Base-by-base conservation (phyloP, 2,888 invertebrate species). In the Leptinotarsa rubiginosa region DNA sequence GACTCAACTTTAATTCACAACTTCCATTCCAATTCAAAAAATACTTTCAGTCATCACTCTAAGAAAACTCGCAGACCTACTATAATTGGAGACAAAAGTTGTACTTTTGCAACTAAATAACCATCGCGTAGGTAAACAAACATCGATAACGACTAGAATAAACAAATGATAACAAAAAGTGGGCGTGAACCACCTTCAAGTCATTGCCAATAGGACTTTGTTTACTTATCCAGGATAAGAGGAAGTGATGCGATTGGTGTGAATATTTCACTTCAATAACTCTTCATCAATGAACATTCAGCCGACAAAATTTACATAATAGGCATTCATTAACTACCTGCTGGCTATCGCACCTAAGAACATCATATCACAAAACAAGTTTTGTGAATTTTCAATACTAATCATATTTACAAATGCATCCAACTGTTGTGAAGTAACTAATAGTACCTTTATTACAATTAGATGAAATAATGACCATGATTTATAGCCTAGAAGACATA, bases 291-390 rank as follows among this genome's bases (percentile, higher is more conserved):
- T 75, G 69, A 75, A 70, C 65, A 65, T 65, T 72, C 70, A 68
- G 70, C 75, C 78, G 76, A 78, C 74, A 67, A 73, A 18, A 73
- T 76, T 78, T 76, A 76, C 76, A 78, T 78, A 78, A 78, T 71
- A 70, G 62, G 64, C 20, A 62, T 18, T 56, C 52, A 70, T 68
- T 69, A 72, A 65, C 69, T 68, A 70, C 65, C 66, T 69, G 65
- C 47, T 50, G 50, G 3, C 41, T 41, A 41, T 41, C 41, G 41
- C 41, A 41, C 41, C 41, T 41, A 22, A 47, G 16, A 20, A 15
- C 22, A 20, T 22, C 13, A 22, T 41, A 41, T 41, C 41, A 59
- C 15, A 25, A 52, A 50, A 20, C 20, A 59, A 15, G 15, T 59
- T 10, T 59, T 16, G 22, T 25, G 59, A 25, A 59, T 59, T 22